Base-by-base conservation (phyloP, 2,797 vertebrate species). In the Emys orbicularis region DNA sequence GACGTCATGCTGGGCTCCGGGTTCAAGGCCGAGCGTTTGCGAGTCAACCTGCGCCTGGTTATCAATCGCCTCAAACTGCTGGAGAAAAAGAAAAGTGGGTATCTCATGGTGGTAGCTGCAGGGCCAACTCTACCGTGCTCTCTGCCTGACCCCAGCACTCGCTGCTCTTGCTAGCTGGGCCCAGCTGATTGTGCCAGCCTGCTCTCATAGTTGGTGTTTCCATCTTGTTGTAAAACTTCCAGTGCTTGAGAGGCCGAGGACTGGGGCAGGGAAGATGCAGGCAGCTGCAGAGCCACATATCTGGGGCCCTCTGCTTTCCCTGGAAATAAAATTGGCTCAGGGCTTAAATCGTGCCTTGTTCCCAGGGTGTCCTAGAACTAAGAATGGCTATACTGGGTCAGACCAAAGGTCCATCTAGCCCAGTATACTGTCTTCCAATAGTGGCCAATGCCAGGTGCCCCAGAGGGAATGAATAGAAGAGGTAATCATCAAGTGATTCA, bases 21-120 rank as follows among this genome's bases (percentile, higher is more conserved):
- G 88, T 99, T 99, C 97, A 99, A 99, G 98, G 98, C 99, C 3
- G 99, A 99, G 95, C 98, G 99, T 92, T 97, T 99, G 90, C 98
- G 99, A 94, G 99, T 99, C 97, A 99, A 99, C 97, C 98, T 99
- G 61, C 98, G 99, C 52, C 98, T 99, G 12, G 99, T 99, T 93
- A 99, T 99, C 96, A 99, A 99, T 97, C 98, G 99, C 76, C 99
- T 99, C 83, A 99, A 99, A 95, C 98, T 99, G 41, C 97, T 99
- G 50, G 99, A 99, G 98, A 99, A 99, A 96, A 99, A 99, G 98
- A 99, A 99, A 98, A 99, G 99, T 99, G 97, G 99, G 99, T 98
- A 90, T 86, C 83, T n/a, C 34, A 31, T 88, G 50, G 68, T 52
- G n/a, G 2, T 25, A 81, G 2, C 3, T 50, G 29, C 29, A 29